A percentile compares a stretch with the other conserved stretches of the same genome.
Evolutionary conservation across 2,888 invertebrate species (phyloP).

Genomic region (Seladonia tumulorum): DNA sequence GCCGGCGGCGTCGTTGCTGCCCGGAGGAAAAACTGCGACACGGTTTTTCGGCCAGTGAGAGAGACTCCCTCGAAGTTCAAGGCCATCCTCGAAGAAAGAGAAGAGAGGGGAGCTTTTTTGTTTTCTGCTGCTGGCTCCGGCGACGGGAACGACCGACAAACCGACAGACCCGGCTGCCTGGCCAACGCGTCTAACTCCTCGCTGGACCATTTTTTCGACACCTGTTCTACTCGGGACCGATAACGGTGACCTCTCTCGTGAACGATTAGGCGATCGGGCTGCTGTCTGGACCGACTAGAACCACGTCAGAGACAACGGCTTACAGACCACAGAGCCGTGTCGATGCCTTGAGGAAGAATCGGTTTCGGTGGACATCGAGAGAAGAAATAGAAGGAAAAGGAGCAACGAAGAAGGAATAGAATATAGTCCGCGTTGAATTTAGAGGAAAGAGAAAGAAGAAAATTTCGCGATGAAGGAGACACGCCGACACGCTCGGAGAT

Average conservation of each 20-base stretch:
- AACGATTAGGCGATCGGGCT: neutral
- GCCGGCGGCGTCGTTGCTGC: conserved; percentile 71
- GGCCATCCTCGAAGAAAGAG: conserved; percentile 76
- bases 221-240: conserved; percentile 31
- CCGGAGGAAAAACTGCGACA: conserved; percentile 82
- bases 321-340: neutral
- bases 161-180: conserved; percentile 76
- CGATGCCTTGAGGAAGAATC: neutral
- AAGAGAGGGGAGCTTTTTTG: conserved; percentile 74
- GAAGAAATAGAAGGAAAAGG: neutral
- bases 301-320: neutral
- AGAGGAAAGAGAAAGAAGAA: neutral
- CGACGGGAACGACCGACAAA: conserved; percentile 73
- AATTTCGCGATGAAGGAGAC: neutral
- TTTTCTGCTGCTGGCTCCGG: conserved; percentile 68
- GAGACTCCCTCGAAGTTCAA: conserved; percentile 81
- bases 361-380: neutral
- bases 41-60: conserved; percentile 81
- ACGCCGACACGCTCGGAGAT: conserved; percentile 13
- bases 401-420: neutral
- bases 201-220: conserved; percentile 63
- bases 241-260: conserved; percentile 28
- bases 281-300: neutral
- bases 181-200: conserved; percentile 50
- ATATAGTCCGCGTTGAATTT: neutral